Conservation (phyloP, 2,888 invertebrate species). For the Acholoe squamosa region DNA sequence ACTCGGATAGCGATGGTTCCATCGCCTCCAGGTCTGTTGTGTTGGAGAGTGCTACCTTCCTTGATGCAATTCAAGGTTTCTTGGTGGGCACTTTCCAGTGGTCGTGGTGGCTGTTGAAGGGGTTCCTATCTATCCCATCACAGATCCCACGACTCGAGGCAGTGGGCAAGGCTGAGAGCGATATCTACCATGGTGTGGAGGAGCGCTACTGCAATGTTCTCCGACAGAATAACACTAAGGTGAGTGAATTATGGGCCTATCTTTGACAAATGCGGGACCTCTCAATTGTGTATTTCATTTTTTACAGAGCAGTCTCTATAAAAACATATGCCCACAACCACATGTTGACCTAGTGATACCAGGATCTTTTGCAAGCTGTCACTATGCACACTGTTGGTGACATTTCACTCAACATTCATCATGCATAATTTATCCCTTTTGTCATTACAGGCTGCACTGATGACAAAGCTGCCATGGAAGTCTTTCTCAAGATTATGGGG, state of each 20-base stretch:
- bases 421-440: too few relatives aligned
- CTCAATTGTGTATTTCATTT: too few relatives aligned
- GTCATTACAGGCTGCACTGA: conserved; percentile 73
- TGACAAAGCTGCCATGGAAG: conserved; percentile 89
- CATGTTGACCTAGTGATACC: too few relatives aligned
- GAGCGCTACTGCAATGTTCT: conserved; percentile 37
- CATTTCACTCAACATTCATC: too few relatives aligned
- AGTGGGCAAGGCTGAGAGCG: neutral
- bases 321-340: too few relatives aligned
- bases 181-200: conserved; percentile 46
- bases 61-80: neutral
- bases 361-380: too few relatives aligned
- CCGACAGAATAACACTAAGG: conserved; percentile 52
- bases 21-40: neutral
- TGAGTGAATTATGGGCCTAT: neutral
- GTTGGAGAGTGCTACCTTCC: neutral
- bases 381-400: too few relatives aligned
- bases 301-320: too few relatives aligned
- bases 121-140: neutral
- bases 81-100: neutral
- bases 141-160: conserved; percentile 15
- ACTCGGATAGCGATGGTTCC: neutral
- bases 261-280: neutral
- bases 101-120: neutral
- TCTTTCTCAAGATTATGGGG: conserved; percentile 95